Conservation (phyloP, 2,113 vertebrate species). For the Melanerpes aurifrons region DNA sequence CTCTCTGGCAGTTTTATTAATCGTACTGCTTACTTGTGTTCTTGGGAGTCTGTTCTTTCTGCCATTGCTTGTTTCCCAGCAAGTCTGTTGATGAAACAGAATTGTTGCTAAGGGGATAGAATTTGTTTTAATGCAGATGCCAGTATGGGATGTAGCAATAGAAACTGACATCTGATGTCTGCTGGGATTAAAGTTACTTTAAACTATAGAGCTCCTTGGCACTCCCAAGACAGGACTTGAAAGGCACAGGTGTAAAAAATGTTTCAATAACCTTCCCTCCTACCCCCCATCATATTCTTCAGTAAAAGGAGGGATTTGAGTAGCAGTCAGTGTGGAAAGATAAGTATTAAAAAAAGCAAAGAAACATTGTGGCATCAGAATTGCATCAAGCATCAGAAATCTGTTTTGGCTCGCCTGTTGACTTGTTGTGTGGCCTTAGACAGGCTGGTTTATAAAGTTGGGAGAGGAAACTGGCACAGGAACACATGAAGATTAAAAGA, state of each 20-base stretch:
- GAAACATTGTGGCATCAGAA: background rate
- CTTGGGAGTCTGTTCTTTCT: background rate
- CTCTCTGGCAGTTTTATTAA: background rate
- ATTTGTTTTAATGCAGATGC: background rate
- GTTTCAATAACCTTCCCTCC: background rate
- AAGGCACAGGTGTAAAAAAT: background rate
- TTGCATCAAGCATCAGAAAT: background rate
- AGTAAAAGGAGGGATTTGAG: background rate
- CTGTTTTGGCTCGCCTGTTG: slow-evolving; percentile 1
- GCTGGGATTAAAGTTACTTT: background rate
- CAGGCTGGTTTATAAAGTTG: background rate
- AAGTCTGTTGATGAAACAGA: background rate
- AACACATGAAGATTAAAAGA: slow-evolving; percentile 21
- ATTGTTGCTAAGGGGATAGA: background rate
- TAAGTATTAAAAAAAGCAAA: background rate
- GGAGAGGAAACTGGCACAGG: slow-evolving; percentile 3
- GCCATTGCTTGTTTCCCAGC: background rate
- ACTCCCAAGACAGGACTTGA: background rate
- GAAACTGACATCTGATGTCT: background rate
- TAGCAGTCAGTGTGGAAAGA: background rate
- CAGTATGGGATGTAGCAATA: background rate
- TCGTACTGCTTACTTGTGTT: background rate
- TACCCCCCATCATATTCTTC: background rate
- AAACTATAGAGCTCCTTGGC: background rate
- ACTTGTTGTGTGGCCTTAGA: slow-evolving; percentile 16